These are phyloP conservation scores for Caretta caretta DNA, from an alignment of 2,113 vertebrate species.

Conservation along the genomic window DNA sequence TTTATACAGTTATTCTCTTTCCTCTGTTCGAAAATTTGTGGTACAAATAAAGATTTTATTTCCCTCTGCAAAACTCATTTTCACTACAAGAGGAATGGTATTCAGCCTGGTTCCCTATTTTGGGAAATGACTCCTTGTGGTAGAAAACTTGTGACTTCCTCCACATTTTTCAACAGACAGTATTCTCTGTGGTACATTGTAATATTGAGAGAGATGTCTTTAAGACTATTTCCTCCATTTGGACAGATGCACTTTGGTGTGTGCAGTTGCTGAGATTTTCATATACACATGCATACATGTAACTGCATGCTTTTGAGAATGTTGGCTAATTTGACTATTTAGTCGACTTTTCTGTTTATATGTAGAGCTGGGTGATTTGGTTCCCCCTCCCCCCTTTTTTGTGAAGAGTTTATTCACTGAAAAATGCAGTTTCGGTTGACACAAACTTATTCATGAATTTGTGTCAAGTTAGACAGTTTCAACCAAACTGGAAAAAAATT, in stretches of 20 bases:
- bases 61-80: neutral
- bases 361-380: neutral
- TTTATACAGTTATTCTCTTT: conserved; percentile 1
- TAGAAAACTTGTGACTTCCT: accelerated
- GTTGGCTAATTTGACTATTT: neutral
- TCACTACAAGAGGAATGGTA: accelerated
- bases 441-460: neutral
- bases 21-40: neutral
- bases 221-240: neutral
- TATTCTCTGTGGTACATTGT: neutral
- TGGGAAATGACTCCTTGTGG: accelerated
- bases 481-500: neutral
- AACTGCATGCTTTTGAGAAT: neutral
- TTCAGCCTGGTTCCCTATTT: neutral
- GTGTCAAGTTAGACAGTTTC: neutral
- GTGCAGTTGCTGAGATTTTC: accelerated
- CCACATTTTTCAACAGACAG: neutral
- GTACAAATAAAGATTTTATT: neutral
- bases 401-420: neutral
- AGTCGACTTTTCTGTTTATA: accelerated
- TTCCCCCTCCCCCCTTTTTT: neutral
- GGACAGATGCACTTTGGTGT: neutral
- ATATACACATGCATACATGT: neutral
- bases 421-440: neutral
- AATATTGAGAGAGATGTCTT: accelerated